Percentiles rank a stretch among this genome's conserved stretches.
These are phyloP conservation scores for Laticauda laticaudata DNA, from an alignment of 2,113 vertebrate species.

Conservation along the genomic window DNA sequence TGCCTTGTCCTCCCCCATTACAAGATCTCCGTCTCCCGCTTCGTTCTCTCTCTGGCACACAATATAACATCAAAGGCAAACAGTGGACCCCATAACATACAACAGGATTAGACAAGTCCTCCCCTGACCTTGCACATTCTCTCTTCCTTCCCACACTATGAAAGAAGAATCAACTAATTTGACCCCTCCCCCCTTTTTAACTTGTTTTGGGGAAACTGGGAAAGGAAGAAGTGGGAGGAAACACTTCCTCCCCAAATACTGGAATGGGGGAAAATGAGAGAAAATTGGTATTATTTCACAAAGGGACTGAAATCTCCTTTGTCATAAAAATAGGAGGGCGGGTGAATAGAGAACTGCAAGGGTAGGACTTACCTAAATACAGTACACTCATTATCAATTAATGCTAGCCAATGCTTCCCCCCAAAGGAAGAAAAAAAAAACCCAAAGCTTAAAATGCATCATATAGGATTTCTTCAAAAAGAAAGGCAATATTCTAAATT, in stretches of 20 bases:
- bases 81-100: not conserved
- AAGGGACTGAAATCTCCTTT: too few species aligned
- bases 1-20: not conserved
- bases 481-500: not conserved
- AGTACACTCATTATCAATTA: not conserved
- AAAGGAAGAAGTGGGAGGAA: not conserved
- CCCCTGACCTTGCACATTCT: slow-evolving; percentile 5
- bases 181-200: not conserved
- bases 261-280: too few species aligned
- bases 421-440: not conserved
- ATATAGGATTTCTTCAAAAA: not conserved
- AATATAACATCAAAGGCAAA: not conserved
- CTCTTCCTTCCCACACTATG: not conserved
- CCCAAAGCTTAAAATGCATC: not conserved
- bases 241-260: not conserved
- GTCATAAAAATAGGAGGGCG: not conserved
- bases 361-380: not conserved
- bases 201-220: not conserved
- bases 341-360: not conserved
- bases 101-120: not conserved
- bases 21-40: not conserved
- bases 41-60: not conserved
- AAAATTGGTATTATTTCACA: too few species aligned
- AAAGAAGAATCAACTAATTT: not conserved
- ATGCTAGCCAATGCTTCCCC: not conserved